Base-by-base conservation (phyloP, 2,888 invertebrate species). In the Orchesella flavescens region DNA sequence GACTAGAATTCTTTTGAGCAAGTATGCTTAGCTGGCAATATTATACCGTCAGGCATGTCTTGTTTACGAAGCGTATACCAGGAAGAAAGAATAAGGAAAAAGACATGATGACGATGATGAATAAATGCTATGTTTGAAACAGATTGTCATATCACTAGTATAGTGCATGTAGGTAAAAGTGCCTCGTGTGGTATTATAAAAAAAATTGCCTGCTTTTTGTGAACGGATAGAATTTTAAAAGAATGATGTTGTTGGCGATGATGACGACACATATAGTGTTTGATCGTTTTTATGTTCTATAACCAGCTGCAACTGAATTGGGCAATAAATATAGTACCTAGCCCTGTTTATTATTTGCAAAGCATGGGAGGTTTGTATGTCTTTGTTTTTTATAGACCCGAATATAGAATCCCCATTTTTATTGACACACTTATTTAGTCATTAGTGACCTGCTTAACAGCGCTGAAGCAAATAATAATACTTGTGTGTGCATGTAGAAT, bases 51-150 rank as follows among this genome's bases (percentile, higher is more conserved):
- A 34, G 34, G 34, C 34, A 34, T 34, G n/a, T 15, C 49, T 49
- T 15, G 15, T 49, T 49, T 49, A 15, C 12, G 10, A 49, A 15
- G 49, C 49, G 49, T 12, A 15, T 43, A 78, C 77, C 76, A 83
- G 83, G 83, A 83, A 83, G 83, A 77, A 73, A 78, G 72, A 77
- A 77, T 34, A 83, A 83, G 83, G 78, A 83, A 83, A 81, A 76
- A 66, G 59, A 71, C 61, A 72, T 71, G 69, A 53, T 17, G 53
- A 59, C 66, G 72, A 66, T 68, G 63, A 69, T 76, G 82, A 74
- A 49, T 44, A 21, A 68, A 61, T 78, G 23, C 43, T 69, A 23
- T 19, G 24, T 44, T 73, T 73, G 17, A 44, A 61, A 61, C 24
- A 61, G 73, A 59, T 73, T 73, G 73, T 34, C 34, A 34, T 34